phyloP scores from a whole-genome alignment of 2,888 invertebrate genomes.

The Aproaerema taeniolella region DNA sequence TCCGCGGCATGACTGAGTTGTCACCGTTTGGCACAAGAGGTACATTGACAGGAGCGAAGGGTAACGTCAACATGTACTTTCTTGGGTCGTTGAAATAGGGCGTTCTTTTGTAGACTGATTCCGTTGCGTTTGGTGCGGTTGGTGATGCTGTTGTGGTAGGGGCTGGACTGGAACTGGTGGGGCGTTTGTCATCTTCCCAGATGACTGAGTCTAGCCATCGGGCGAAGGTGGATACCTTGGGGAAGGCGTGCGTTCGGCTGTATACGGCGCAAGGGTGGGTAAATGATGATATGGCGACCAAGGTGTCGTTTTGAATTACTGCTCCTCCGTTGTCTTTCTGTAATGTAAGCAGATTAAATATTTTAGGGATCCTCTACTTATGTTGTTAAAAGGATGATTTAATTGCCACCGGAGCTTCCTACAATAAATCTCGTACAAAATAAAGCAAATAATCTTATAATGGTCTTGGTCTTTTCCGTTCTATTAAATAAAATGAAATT shows the following conservation, averaged over 20 bases:
- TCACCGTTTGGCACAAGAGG: slow-evolving; percentile 61
- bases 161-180: slow-evolving; percentile 28
- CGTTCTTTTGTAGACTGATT: slow-evolving; percentile 20
- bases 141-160: slow-evolving; percentile 20
- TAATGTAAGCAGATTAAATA: slow-evolving; percentile 18
- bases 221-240: slow-evolving; percentile 50
- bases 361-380: too few relatives aligned
- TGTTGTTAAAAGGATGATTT: too few relatives aligned
- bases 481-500: too few relatives aligned
- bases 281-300: slow-evolving; percentile 52
- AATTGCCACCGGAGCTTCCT: too few relatives aligned
- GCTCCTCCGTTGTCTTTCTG: slow-evolving; percentile 69
- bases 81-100: slow-evolving; percentile 37
- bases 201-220: slow-evolving; percentile 59
- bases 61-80: slow-evolving; percentile 53
- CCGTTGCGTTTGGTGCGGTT: slow-evolving; percentile 26
- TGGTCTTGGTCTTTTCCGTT: too few relatives aligned
- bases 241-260: slow-evolving; percentile 60
- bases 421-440: too few relatives aligned
- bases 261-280: slow-evolving; percentile 58
- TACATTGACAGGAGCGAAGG: slow-evolving; percentile 58
- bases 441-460: too few relatives aligned
- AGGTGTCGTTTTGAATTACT: slow-evolving; percentile 59
- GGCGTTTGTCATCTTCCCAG: slow-evolving; percentile 58
- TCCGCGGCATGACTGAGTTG: slow-evolving; percentile 58